Evolutionary conservation across 2,113 vertebrate species (phyloP), one percentile per base, ranked within the genome.

Genomic region (Larimichthys crocea): DNA sequence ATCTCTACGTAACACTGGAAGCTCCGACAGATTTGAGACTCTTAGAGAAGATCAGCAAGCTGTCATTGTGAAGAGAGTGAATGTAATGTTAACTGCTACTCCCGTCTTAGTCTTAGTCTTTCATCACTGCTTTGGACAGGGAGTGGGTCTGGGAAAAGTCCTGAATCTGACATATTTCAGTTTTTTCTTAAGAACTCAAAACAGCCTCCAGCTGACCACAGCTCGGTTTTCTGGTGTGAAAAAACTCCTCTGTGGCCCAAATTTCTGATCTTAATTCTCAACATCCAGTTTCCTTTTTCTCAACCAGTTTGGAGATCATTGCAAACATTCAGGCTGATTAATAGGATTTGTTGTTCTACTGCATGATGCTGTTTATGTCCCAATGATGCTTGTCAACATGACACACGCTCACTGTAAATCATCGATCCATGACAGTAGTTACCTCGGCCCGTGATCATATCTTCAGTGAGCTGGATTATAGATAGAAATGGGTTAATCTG

Each of bases 151-250:
- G 59, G 66, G 87, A 84, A 71, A 84, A 76, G 70, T 76, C 64
- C 61, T 50, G 31, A 70, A 69, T 52, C 62, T 26, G 65, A 73
- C 44, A 57, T 72, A 19, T 81, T 79, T 56, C 35, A 73, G 35
- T 40, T 40, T 40, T 4, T 68, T 61, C 5, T 65, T 42, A 68
- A 26, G 26, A 79, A 89, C 65, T 57, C 19, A 50, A 86, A 86
- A 66, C 82, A 88, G 80, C 66, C 61, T 6, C 40, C 70, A 14
- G 4, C 14, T 75, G 77, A 89, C 74, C 80, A 74, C 69, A 76
- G 71, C 10, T 70, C 35, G 42, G 15, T 14, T 53, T 75, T 81
- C 63, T 84, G 56, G 69, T 84, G 75, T 83, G 76, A 86, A 63
- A 56, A 7, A 2, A 48, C 12, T 57, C 15, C 57, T n/a, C 61